Conservation (phyloP, 2,888 invertebrate genomes). For the Morpho deidamia region DNA sequence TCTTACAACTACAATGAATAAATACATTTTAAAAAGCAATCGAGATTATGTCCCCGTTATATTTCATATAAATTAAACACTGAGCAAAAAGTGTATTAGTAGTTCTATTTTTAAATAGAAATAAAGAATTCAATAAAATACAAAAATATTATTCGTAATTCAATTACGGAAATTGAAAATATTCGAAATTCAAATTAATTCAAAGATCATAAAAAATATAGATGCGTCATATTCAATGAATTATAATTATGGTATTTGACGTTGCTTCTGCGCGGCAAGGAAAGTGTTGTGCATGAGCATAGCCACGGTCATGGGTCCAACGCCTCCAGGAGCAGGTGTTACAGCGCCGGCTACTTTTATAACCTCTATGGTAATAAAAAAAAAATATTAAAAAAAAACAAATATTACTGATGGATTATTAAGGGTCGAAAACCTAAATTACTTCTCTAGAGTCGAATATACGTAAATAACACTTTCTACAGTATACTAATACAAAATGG, state of each 20-base stretch:
- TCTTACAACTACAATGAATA: background rate
- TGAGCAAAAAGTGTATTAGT: no score
- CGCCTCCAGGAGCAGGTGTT: slow-evolving; percentile 95
- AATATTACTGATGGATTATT: no score
- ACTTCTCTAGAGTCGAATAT: no score
- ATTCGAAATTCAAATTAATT: background rate
- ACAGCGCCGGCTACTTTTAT: slow-evolving; percentile 89
- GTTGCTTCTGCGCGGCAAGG: slow-evolving; percentile 79
- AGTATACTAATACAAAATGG: no score
- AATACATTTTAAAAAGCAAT: background rate
- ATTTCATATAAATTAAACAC: no score
- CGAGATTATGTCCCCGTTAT: no score
- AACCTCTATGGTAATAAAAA: slow-evolving; percentile 76
- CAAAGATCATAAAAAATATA: background rate
- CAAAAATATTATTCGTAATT: no score
- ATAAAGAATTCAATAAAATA: no score
- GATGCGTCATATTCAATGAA: background rate
- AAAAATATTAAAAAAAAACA: slow-evolving; percentile 1
- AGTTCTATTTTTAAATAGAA: no score
- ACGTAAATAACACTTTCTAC: no score
- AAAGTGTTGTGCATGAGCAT: slow-evolving; percentile 96
- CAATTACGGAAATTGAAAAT: background rate
- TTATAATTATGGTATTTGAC: background rate
- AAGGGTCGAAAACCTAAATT: no score
- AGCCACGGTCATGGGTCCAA: slow-evolving; percentile 96